Percentiles rank a stretch among this genome's conserved stretches.
phyloP scores from a whole-genome alignment of 1,140 invertebrate species.

The Brachionus koreanus region DNA sequence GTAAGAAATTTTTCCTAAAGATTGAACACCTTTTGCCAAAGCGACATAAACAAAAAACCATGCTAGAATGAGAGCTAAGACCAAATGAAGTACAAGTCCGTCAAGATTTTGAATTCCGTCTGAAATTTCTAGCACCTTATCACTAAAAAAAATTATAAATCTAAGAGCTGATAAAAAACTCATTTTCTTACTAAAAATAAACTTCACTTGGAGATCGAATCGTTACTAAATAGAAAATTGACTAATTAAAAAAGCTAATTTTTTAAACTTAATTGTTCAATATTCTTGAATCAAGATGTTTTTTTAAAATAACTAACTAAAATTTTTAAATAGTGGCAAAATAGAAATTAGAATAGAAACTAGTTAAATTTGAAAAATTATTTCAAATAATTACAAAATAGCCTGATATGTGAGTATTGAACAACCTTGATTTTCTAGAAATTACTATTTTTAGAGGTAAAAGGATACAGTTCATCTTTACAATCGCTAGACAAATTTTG shows the following conservation, averaged over 20 bases:
- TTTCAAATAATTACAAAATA: slow-evolving; percentile 37
- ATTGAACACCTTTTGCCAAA: slow-evolving; percentile 19
- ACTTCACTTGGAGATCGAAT: slow-evolving; percentile 63
- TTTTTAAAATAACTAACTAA: too few relatives aligned
- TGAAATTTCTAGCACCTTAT: slow-evolving; percentile 17
- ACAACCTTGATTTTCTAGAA: neutral
- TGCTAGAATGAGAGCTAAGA: slow-evolving; percentile 10
- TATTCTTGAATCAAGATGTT: too few relatives aligned
- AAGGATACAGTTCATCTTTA: slow-evolving; percentile 44
- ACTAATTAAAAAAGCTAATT: neutral
- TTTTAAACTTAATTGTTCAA: neutral
- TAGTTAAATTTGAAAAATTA: too few relatives aligned
- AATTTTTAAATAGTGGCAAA: too few relatives aligned
- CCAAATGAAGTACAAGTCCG: neutral
- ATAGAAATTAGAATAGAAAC: too few relatives aligned
- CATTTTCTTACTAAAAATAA: slow-evolving; percentile 64
- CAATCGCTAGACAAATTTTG: slow-evolving; percentile 45
- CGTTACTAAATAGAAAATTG: slow-evolving; percentile 51
- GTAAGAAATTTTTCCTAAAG: slow-evolving; percentile 45
- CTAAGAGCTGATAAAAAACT: neutral
- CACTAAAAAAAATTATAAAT: neutral
- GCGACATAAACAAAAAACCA: slow-evolving; percentile 2
- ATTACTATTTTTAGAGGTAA: slow-evolving; percentile 31
- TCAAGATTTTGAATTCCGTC: slow-evolving; percentile 9
- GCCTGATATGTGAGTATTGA: slow-evolving; percentile 45